A percentile compares a stretch with the other conserved stretches of the same genome.
These are phyloP conservation scores for Paramuricea clavata DNA, from an alignment of 92 coral and sea anemone species.

Conservation along the genomic window DNA sequence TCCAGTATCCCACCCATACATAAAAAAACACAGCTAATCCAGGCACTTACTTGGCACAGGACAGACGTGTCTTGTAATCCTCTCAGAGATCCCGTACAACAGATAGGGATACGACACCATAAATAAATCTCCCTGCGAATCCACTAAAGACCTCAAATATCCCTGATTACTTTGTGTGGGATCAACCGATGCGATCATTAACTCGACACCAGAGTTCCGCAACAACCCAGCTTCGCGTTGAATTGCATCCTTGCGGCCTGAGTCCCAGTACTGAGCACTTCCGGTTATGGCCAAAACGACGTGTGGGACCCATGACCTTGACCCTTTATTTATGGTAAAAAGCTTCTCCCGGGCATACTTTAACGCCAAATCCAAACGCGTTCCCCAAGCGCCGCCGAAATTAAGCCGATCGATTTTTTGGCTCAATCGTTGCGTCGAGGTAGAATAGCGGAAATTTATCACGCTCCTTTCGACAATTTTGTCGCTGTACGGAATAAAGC, in stretches of 20 bases:
- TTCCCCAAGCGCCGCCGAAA: background rate
- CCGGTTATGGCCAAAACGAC: slow-evolving; percentile 34
- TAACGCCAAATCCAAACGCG: slow-evolving; percentile 31
- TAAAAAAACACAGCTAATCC: background rate
- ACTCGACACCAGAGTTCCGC: background rate
- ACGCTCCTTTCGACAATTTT: background rate
- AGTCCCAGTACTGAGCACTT: slow-evolving; percentile 24
- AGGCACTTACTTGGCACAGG: slow-evolving; percentile 25
- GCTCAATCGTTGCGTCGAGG: background rate
- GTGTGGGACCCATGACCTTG: slow-evolving; percentile 38
- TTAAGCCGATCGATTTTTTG: background rate
- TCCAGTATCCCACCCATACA: too few species aligned
- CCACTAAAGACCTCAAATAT: slow-evolving; percentile 27
- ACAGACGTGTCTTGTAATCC: slow-evolving; percentile 6
- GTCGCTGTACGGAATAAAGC: slow-evolving; percentile 34
- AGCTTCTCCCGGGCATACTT: background rate
- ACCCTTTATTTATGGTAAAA: slow-evolving; percentile 6
- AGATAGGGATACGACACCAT: background rate
- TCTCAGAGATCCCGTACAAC: slow-evolving; percentile 1
- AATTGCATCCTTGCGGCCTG: background rate
- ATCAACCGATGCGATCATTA: slow-evolving; percentile 25
- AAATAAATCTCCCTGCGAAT: slow-evolving; percentile 3
- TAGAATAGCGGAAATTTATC: slow-evolving; percentile 39
- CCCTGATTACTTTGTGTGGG: background rate
- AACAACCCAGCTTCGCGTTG: background rate